Base-by-base conservation (phyloP, 2,797 vertebrate genomes). In the Aulostomus chinensis region DNA sequence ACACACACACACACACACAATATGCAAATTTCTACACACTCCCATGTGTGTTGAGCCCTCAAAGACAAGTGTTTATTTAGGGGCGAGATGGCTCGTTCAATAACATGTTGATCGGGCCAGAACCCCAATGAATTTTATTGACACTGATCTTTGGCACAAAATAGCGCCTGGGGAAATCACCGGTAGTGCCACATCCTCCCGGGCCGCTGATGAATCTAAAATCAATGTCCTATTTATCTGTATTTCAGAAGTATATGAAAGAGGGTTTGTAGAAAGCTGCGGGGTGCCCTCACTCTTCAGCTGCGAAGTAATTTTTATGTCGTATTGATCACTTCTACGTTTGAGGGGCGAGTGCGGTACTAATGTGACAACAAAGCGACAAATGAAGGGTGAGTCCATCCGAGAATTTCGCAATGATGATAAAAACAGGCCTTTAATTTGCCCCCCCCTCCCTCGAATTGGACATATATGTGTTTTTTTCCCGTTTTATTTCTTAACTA, bases 91-190 rank as follows among this genome's bases (percentile, higher is more conserved):
- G 79, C 82, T 80, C 81, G 83, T 86, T 90, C 88, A 84, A 89
- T 92, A 90, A 88, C 88, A 86, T 86, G 87, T 87, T 89, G 88
- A 88, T 91, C 80, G 86, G 88, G 76, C 81, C 84, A 89, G 87
- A 80, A 87, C 83, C 86, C 87, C 85, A 89, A 92, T 92, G 87
- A 86, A 90, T 91, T 89, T 89, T 91, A 93, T 92, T 89, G 92
- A 92, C 91, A 90, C 88, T 90, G 91, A 93, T 93, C 87, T 91
- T 88, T 86, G 85, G 87, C 83, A 88, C 86, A 86, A 91, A 92
- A 84, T 79, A 88, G 90, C 78, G 89, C 74, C 91, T 89, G 62
- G 93, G 92, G 92, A 94, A 94, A 94, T 94, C 93, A 93, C 42
- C 41, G 53, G 58, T 85, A 92, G 91, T 89, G 90, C 83, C 80